Base-by-base conservation (phyloP, 2,797 vertebrate genomes). In the Mustela erminea region DNA sequence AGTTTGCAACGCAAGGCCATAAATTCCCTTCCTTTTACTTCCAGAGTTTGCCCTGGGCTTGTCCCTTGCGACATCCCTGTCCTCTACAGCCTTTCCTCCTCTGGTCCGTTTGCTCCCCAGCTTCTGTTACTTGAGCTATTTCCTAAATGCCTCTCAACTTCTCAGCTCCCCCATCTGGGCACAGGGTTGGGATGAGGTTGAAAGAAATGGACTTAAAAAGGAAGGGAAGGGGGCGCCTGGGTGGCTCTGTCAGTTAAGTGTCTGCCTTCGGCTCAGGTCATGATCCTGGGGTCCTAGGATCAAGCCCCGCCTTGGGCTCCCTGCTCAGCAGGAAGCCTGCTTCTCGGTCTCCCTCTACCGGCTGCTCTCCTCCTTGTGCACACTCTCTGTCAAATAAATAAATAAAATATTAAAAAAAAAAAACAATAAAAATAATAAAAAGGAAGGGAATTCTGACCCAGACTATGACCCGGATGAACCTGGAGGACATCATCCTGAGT, bases 221-320 rank as follows among this genome's bases (percentile, higher is more conserved):
- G 35, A 66, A 66, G 41, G 72, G 14, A 43, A 5, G 38, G 13
- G 13, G 72, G 25, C 3, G 2, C 41, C 70, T 27, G 38, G 70
- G 41, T 27, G 41, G 41, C 41, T 74, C 72, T 15, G 13, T 29
- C 14, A 21, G 41, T 43, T 43, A 43, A 29, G 41, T 3, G 14
- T 27, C 72, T 43, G 38, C 25, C 3, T 74, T 74, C 13, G 0
- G 25, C 25, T 74, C 23, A 17, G 72, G 25, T 43, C 25, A 27
- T 29, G 41, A 29, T 43, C 72, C 6, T 7, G 3, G 41, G 25
- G 41, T 74, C 25, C 13, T 43, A 3, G 25, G 72, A 74, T 7
- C 7, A 0, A 74, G 72, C 0, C 70, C 41, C 0, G 3, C 38
- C 15, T 74, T 2, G 1, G 38, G 38, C 38, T 27, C 29, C 32